Base-by-base conservation (phyloP, 1,140 invertebrate species). In the Nebria ingens region DNA sequence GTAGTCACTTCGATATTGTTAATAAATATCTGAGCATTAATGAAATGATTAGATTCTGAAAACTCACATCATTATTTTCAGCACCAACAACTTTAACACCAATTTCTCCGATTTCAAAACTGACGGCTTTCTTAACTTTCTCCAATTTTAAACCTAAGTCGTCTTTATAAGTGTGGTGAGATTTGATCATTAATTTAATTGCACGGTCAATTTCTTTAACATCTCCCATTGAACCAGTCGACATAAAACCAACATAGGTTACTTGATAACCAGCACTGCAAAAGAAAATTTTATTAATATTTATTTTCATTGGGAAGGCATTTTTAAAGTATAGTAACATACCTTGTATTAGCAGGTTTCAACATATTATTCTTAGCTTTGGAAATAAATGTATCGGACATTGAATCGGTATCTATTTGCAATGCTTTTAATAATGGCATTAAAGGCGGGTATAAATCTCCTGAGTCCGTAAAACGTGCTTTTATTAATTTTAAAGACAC, bases 191-290 rank as follows among this genome's bases (percentile, higher is more conserved):
- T 38, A 61, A 55, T 21, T 61, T 64, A 52, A 79, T 72, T 19
- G 74, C 77, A 56, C 64, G 71, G 59, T 79, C 73, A 12, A 81
- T 77, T 64, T 78, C 73, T 59, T 71, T 76, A n/a, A 78, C 74
- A 64, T 78, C 76, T 15, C 77, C 77, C 34, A 68, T 59, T 4
- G 55, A 63, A 20, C 75, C 77, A 21, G 74, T 73, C 19, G 65
- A 62, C 13, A 77, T 61, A 11, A 64, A 67, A 1, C 77, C 77
- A 53, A 78, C 69, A 59, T 74, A 79, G 50, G 67, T 68, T 0
- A 75, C 66, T 9, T 60, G 55, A 58, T 70, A 76, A 21, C 76
- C 74, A 50, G 66, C 58, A 56, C 65, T 68, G 40, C 40, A 63
- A 61, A 12, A n/a, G 57, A 57, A 51, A 65, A 65, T 4, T 19